Conservation (phyloP, 2,113 vertebrate species). For the Mohoua ochrocephala region DNA sequence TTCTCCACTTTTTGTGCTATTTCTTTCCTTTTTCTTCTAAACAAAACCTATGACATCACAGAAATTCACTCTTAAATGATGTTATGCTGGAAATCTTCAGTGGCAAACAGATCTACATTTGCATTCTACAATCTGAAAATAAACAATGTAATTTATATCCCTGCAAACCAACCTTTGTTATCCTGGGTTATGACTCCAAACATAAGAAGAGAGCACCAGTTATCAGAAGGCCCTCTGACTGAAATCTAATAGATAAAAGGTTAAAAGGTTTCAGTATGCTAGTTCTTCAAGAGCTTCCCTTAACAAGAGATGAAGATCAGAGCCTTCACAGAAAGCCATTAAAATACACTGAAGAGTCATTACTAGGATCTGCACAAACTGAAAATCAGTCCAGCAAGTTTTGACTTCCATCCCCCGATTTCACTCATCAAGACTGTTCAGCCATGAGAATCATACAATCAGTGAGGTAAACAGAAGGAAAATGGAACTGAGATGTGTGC, state of each 20-base stretch:
- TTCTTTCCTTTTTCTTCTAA: background rate
- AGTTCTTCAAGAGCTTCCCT: background rate
- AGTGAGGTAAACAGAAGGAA: background rate
- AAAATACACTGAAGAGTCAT: background rate
- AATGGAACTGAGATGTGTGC: background rate
- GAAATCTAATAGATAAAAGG: background rate
- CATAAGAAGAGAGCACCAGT: background rate
- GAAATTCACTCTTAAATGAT: background rate
- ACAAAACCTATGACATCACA: background rate
- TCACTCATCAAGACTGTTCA: background rate
- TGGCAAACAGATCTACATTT: background rate
- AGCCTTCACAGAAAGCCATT: background rate
- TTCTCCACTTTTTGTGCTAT: background rate
- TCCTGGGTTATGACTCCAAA: background rate
- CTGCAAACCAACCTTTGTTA: background rate
- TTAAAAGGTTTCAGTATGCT: background rate
- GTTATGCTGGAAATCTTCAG: background rate
- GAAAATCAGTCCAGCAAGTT: background rate
- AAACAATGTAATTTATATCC: background rate
- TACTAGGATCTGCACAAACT: background rate
- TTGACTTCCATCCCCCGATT: background rate
- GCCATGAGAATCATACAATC: background rate
- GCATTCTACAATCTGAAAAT: background rate
- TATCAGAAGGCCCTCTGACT: background rate
- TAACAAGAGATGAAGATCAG: background rate